Percentiles rank a stretch among this genome's conserved stretches.
phyloP scores from a whole-genome alignment of 2,797 vertebrate genomes.

The Alfaro cultratus region DNA sequence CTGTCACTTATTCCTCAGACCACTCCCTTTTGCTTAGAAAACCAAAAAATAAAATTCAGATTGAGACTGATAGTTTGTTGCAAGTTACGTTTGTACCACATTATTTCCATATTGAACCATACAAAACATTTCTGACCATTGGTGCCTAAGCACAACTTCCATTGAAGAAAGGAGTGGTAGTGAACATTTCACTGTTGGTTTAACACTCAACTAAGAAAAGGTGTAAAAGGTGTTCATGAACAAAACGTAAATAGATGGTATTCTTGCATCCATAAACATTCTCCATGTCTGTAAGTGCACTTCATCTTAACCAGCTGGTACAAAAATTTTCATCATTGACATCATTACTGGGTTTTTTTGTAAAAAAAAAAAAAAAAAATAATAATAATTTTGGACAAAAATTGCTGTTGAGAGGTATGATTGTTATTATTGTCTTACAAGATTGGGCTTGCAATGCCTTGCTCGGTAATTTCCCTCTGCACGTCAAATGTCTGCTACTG shows the following conservation, averaged over 20 bases:
- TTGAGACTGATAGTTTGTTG: neutral
- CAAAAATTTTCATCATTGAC: neutral
- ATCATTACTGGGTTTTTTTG: too few relatives aligned
- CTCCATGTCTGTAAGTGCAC: conserved; percentile 7
- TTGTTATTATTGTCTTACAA: conserved; percentile 19
- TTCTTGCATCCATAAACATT: conserved; percentile 37
- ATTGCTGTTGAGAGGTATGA: neutral
- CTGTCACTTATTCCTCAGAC: too few relatives aligned
- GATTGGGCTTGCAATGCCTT: conserved; percentile 22
- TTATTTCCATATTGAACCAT: neutral
- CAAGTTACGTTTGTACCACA: neutral
- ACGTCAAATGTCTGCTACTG: conserved; percentile 5
- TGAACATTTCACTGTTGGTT: conserved; percentile 56
- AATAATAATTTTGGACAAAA: too few relatives aligned
- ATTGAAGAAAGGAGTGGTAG: conserved; percentile 57
- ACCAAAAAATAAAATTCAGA: neutral
- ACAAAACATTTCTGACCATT: conserved; percentile 24
- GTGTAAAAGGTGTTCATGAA: conserved; percentile 63
- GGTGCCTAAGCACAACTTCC: conserved; percentile 47
- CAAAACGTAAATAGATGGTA: conserved; percentile 38
- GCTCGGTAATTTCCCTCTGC: neutral
- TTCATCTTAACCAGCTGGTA: conserved; percentile 9
- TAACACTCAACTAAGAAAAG: conserved; percentile 64
- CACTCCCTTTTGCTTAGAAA: neutral
- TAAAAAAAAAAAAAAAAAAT: too few relatives aligned